Conservation (phyloP, 2,113 vertebrate genomes). For the Podarcis muralis region DNA sequence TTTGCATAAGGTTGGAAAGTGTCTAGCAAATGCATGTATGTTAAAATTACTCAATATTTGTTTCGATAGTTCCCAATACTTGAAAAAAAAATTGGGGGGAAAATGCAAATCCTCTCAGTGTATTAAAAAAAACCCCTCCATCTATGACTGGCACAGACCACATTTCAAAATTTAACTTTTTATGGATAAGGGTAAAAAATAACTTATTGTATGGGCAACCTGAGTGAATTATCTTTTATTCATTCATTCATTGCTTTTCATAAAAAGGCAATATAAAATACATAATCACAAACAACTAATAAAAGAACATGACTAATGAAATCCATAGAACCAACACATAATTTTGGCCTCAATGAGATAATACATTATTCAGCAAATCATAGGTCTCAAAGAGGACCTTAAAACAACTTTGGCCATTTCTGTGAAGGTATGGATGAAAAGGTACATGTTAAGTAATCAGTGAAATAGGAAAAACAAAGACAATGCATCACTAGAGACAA, state of each 20-base stretch:
- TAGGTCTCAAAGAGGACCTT: too few species aligned
- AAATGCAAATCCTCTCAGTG: background rate
- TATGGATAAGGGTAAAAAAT: background rate
- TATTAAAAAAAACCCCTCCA: background rate
- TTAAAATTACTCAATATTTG: slow-evolving; percentile 42
- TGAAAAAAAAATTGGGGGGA: background rate
- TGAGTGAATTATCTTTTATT: background rate
- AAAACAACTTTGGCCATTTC: too few species aligned
- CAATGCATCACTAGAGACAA: too few species aligned
- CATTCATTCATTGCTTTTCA: too few species aligned
- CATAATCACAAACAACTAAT: too few species aligned
- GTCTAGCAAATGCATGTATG: background rate
- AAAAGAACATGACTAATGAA: too few species aligned
- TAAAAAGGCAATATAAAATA: background rate
- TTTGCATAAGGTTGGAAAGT: slow-evolving; percentile 47
- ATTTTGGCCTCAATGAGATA: too few species aligned
- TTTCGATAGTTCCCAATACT: background rate
- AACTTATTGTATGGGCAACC: background rate
- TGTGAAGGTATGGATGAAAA: too few species aligned
- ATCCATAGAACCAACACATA: too few species aligned
- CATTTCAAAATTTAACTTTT: background rate
- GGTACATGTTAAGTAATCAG: too few species aligned
- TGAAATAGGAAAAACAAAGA: too few species aligned
- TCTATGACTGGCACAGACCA: background rate
- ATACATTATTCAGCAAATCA: too few species aligned